Conservation (phyloP, 2,888 invertebrate genomes). For the Drosophila affinis region DNA sequence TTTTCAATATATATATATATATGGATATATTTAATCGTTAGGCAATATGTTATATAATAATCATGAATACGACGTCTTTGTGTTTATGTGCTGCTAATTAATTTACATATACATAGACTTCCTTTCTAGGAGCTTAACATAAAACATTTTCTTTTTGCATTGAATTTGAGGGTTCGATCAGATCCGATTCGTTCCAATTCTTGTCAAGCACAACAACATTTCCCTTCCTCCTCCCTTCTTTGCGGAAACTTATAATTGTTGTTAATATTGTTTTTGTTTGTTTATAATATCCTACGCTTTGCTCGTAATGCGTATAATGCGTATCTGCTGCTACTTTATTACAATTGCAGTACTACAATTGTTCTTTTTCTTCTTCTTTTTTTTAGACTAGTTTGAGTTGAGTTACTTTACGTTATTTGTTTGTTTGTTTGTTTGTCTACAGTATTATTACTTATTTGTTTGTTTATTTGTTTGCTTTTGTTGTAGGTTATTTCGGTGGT, state of each 20-base stretch:
- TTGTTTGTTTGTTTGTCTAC: conserved; percentile 44
- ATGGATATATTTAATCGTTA: conserved; percentile 41
- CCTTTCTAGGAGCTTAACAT: conserved; percentile 61
- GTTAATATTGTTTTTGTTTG: neutral
- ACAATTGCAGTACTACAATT: conserved; percentile 15
- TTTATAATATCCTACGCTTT: conserved; percentile 14
- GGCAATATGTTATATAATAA: conserved; percentile 22
- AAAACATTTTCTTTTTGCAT: conserved; percentile 50
- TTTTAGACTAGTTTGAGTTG: conserved; percentile 81
- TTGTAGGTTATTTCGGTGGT: conserved; percentile 66
- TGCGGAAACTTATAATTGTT: conserved; percentile 20
- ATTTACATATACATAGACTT: conserved; percentile 63
- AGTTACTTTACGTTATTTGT: conserved; percentile 70
- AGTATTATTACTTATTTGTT: conserved; percentile 31
- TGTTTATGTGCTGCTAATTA: conserved; percentile 54
- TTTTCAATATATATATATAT: conserved; percentile 19
- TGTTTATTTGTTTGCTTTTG: conserved; percentile 22
- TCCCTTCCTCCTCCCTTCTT: conserved; percentile 27
- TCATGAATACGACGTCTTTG: conserved; percentile 40
- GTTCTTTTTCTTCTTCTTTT: conserved; percentile 17
- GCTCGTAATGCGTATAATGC: conserved; percentile 33
- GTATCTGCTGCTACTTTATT: conserved; percentile 36
- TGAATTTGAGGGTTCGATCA: conserved; percentile 24
- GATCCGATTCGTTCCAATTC: conserved; percentile 20
- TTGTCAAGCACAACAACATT: conserved; percentile 46